phyloP scores from a whole-genome alignment of 2,797 vertebrate species.

The Crocodylus rhombifer region DNA sequence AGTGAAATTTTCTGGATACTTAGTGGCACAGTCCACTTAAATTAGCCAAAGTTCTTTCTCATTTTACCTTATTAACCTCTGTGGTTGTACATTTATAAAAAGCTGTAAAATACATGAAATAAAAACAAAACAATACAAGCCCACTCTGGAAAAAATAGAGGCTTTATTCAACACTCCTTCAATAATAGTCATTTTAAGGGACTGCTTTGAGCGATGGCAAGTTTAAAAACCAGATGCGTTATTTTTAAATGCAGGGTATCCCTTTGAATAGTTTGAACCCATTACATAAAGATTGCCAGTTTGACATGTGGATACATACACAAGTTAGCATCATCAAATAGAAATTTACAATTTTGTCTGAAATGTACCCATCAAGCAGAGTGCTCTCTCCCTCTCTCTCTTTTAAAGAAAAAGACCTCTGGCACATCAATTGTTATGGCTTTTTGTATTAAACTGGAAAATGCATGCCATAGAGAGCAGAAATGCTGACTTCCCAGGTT shows the following conservation, averaged over 20 bases:
- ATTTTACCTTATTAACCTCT: not conserved
- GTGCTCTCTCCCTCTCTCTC: not conserved
- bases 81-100: not conserved
- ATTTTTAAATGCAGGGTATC: not conserved
- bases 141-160: not conserved
- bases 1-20: no score
- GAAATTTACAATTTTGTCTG: not conserved
- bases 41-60: not conserved
- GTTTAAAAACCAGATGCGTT: not conserved
- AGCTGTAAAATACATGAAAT: not conserved
- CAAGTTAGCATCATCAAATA: not conserved
- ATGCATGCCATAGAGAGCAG: not conserved
- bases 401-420: not conserved
- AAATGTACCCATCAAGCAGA: not conserved
- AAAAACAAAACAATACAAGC: not conserved
- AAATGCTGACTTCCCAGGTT: not conserved
- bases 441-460: constrained; percentile 7
- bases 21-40: not conserved
- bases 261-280: not conserved
- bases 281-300: not conserved
- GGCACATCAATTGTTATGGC: not conserved
- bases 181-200: not conserved
- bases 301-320: not conserved
- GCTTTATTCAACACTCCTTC: not conserved
- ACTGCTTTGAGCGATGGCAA: not conserved